These are phyloP conservation scores for Erebia ligea DNA, from an alignment of 2,888 invertebrate species.

Conservation along the genomic window DNA sequence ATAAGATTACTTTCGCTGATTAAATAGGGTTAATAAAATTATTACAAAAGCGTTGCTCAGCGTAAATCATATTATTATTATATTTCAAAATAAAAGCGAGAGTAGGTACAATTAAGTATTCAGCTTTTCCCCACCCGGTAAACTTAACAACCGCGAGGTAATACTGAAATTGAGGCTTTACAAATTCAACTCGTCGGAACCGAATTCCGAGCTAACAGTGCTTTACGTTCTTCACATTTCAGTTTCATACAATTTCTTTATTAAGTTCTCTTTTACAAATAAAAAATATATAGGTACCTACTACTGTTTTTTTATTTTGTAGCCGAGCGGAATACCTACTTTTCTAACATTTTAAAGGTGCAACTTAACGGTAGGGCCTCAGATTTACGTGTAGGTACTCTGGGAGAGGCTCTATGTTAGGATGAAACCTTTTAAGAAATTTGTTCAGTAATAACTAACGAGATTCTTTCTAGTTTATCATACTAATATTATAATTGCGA, in stretches of 20 bases:
- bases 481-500: no score
- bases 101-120: constrained; percentile 10
- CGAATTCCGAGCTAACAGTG: constrained; percentile 7
- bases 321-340: background rate
- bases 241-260: constrained; percentile 14
- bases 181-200: constrained; percentile 10
- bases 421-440: no score
- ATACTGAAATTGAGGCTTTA: constrained; percentile 16
- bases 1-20: background rate
- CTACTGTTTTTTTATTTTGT: background rate
- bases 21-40: background rate
- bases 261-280: constrained; percentile 3
- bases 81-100: constrained; percentile 4
- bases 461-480: no score
- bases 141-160: background rate
- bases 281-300: background rate
- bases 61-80: background rate
- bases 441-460: no score
- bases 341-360: background rate
- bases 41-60: background rate
- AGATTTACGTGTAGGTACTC: no score
- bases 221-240: constrained; percentile 8
- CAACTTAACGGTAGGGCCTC: no score
- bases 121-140: background rate
- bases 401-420: no score